These are phyloP conservation scores for Bucorvus abyssinicus DNA, from an alignment of 2,797 vertebrate species.

Conservation along the genomic window DNA sequence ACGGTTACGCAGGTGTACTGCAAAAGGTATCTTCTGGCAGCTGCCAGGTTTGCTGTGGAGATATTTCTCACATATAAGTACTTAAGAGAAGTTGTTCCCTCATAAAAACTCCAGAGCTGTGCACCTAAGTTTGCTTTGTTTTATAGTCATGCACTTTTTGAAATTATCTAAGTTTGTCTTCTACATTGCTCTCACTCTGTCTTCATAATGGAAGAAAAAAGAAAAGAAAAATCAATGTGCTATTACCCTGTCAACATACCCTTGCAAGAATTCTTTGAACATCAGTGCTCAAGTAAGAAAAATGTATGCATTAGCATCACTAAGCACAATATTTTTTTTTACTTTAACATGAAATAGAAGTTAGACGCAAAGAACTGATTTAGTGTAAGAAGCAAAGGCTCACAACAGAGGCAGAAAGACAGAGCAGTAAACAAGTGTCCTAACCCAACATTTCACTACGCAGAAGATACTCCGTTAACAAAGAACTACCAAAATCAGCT, in stretches of 20 bases:
- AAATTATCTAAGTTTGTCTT: conserved; percentile 38
- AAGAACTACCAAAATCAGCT: neutral
- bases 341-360: conserved; percentile 25
- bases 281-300: conserved; percentile 32
- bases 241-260: conserved; percentile 55
- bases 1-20: neutral
- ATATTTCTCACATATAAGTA: neutral
- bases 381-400: neutral
- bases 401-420: neutral
- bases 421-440: neutral
- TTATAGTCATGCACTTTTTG: neutral
- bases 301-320: conserved; percentile 43
- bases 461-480: neutral
- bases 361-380: neutral
- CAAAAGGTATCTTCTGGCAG: neutral
- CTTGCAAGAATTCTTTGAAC: conserved; percentile 36
- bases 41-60: neutral
- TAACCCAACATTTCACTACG: neutral
- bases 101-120: neutral
- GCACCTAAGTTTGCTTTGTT: neutral
- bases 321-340: conserved; percentile 13
- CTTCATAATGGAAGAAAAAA: conserved; percentile 6
- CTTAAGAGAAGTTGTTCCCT: neutral
- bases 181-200: conserved; percentile 1
- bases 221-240: conserved; percentile 48